Evolutionary conservation across 1,140 invertebrate species (phyloP).

Genomic region (Pseudoatta argentina): DNA sequence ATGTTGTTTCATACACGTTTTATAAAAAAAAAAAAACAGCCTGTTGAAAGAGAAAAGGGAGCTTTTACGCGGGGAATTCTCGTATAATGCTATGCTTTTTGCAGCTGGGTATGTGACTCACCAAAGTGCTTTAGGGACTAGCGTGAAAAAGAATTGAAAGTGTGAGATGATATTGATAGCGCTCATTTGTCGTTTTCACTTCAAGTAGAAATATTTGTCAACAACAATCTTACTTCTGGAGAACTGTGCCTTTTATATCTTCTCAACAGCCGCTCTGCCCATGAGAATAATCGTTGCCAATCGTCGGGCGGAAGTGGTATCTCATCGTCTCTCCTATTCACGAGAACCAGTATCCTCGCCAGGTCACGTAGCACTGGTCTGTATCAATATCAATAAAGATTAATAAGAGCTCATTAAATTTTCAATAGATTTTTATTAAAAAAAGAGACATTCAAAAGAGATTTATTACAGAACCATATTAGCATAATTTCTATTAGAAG

Average conservation of each 20-base stretch:
- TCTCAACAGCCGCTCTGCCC: slow-evolving; percentile 91
- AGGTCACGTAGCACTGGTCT: slow-evolving; percentile 92
- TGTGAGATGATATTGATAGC: slow-evolving; percentile 55
- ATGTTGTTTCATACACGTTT: neutral
- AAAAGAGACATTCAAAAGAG: slow-evolving; percentile 11
- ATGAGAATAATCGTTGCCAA: slow-evolving; percentile 91
- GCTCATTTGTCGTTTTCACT: slow-evolving; percentile 37
- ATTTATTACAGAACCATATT: slow-evolving; percentile 19
- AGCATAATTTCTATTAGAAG: neutral
- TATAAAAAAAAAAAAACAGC: slow-evolving; percentile 4
- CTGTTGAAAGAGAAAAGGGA: neutral
- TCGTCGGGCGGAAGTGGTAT: slow-evolving; percentile 91
- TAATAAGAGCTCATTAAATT: neutral
- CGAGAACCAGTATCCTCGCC: slow-evolving; percentile 90
- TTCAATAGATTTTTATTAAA: slow-evolving; percentile 3
- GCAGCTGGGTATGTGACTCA: slow-evolving; percentile 75
- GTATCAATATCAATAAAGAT: slow-evolving; percentile 71
- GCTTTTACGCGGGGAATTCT: neutral
- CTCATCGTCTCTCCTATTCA: slow-evolving; percentile 90
- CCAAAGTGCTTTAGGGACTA: slow-evolving; percentile 83
- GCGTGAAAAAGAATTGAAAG: slow-evolving; percentile 79
- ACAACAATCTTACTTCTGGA: slow-evolving; percentile 83
- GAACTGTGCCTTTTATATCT: slow-evolving; percentile 90
- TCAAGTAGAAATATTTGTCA: slow-evolving; percentile 24
- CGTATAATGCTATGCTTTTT: slow-evolving; percentile 37